Evolutionary conservation across 2,888 invertebrate species (phyloP).

Genomic region (Liopterus haemorrhoidalis): DNA sequence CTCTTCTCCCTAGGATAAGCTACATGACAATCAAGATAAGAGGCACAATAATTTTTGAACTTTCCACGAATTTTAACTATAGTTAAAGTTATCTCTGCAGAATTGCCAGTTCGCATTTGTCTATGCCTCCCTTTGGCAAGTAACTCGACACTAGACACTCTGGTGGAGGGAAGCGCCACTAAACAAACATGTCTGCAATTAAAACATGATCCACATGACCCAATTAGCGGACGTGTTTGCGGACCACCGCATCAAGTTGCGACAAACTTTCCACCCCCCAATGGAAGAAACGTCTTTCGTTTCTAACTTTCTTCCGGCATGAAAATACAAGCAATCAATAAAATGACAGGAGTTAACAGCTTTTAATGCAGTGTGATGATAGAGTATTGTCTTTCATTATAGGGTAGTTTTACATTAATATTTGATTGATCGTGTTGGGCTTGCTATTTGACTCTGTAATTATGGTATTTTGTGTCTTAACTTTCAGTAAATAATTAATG

Average conservation of each 20-base stretch:
- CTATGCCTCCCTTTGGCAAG: too few species aligned
- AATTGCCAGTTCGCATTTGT: too few species aligned
- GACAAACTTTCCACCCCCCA: slow-evolving; percentile 12
- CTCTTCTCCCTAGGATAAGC: too few species aligned
- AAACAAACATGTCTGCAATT: slow-evolving; percentile 41
- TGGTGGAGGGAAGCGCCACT: slow-evolving; percentile 30
- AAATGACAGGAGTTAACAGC: slow-evolving; percentile 22
- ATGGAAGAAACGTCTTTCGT: not conserved
- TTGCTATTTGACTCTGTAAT: too few species aligned
- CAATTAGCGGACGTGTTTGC: slow-evolving; percentile 41
- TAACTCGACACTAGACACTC: too few species aligned
- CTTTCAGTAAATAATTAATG: too few species aligned
- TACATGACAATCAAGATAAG: too few species aligned
- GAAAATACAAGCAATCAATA: slow-evolving; percentile 18
- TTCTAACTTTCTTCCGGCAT: slow-evolving; percentile 4
- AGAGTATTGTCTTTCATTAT: slow-evolving; percentile 21
- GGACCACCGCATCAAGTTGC: slow-evolving; percentile 27
- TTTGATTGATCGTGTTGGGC: too few species aligned
- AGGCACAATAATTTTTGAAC: too few species aligned
- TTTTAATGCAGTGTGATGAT: slow-evolving; percentile 15
- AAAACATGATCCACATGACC: slow-evolving; percentile 43
- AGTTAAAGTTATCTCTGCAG: too few species aligned
- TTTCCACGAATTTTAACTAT: too few species aligned
- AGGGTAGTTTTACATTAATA: slow-evolving; percentile 19
- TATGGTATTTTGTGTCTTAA: too few species aligned